These are phyloP conservation scores for Cheilosia scutellata DNA, from an alignment of 2,888 invertebrate genomes.

Conservation along the genomic window DNA sequence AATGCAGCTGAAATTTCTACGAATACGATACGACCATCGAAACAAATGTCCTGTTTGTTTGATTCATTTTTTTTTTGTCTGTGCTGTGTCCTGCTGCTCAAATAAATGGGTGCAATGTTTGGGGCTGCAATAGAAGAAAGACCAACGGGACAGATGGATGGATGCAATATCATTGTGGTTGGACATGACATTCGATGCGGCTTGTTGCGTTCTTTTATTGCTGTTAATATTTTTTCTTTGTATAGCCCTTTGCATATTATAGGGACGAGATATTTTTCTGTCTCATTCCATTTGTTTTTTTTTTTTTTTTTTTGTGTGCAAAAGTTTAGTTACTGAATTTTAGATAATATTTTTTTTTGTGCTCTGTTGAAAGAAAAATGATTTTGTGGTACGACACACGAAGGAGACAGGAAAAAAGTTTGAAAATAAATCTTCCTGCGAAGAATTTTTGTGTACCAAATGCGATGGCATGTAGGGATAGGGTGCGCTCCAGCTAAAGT, in stretches of 20 bases:
- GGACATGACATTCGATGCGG: conserved; percentile 75
- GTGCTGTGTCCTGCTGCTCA: conserved; percentile 36
- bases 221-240: conserved; percentile 60
- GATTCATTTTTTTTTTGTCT: conserved; percentile 12
- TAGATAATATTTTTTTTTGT: conserved; percentile 42
- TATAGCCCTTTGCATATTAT: conserved; percentile 67
- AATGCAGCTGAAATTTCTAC: conserved; percentile 36
- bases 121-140: conserved; percentile 35
- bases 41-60: conserved; percentile 66
- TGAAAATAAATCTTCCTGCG: conserved; percentile 59
- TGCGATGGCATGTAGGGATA: conserved; percentile 18
- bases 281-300: neutral
- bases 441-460: conserved; percentile 46
- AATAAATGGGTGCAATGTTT: conserved; percentile 25
- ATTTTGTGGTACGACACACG: conserved; percentile 53
- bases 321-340: conserved; percentile 50
- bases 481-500: conserved; percentile 36
- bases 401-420: conserved; percentile 59
- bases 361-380: conserved; percentile 55
- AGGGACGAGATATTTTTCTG: neutral
- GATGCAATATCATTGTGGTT: conserved; percentile 72
- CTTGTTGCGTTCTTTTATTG: conserved; percentile 74
- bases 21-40: conserved; percentile 51
- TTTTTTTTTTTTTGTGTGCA: neutral
- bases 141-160: conserved; percentile 67